phyloP scores from a whole-genome alignment of 2,797 vertebrate species.

The Somateria mollissima region DNA sequence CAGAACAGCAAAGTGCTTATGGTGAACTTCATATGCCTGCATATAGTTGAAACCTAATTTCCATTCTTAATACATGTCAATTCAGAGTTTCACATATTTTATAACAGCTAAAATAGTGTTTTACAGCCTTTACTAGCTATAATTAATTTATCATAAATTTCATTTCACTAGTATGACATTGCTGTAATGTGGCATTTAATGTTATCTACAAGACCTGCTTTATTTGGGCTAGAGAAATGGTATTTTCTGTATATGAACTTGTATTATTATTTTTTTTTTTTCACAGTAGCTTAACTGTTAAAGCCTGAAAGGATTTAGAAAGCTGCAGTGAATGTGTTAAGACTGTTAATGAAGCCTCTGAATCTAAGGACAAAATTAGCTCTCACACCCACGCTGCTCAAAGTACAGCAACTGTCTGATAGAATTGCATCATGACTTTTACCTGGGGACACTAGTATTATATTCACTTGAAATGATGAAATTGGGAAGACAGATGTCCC shows the following conservation, averaged over 20 bases:
- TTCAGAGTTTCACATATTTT: constrained; percentile 2
- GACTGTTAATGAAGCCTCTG: constrained; percentile 86
- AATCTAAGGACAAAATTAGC: constrained; percentile 83
- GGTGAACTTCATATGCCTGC: not conserved
- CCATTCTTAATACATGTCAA: not conserved
- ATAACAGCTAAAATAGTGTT: not conserved
- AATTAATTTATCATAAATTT: constrained; percentile 10
- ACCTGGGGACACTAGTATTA: constrained; percentile 78
- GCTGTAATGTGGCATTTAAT: constrained; percentile 17
- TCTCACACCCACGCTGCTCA: constrained; percentile 78
- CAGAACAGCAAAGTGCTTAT: not conserved
- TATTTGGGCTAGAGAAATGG: constrained; percentile 16
- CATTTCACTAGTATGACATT: not conserved
- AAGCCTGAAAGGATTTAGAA: constrained; percentile 81
- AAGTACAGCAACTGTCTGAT: constrained; percentile 82
- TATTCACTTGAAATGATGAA: constrained; percentile 76
- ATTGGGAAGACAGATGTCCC: constrained; percentile 79
- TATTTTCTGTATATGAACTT: constrained; percentile 47
- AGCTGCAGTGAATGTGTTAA: constrained; percentile 82
- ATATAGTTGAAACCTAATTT: not conserved
- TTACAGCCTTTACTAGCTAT: not conserved
- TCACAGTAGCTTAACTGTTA: constrained; percentile 76
- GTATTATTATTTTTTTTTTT: not conserved
- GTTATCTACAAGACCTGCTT: not conserved
- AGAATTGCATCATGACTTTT: constrained; percentile 79